phyloP scores from a whole-genome alignment of 2,113 vertebrate species.

The Halcyon malimbica region DNA sequence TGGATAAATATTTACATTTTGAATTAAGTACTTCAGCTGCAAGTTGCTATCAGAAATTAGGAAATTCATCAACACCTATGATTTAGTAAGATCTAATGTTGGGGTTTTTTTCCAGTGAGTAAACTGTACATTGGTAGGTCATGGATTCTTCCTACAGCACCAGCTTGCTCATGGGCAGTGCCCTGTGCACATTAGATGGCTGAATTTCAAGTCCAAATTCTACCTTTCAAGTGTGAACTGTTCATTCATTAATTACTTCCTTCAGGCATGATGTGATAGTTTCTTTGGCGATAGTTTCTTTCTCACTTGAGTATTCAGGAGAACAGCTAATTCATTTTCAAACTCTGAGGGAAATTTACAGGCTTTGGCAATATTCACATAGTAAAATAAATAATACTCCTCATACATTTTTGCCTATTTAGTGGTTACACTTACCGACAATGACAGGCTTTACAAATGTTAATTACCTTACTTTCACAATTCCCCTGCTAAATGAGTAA shows the following conservation, averaged over 20 bases:
- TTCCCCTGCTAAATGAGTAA: not conserved
- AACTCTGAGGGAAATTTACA: not conserved
- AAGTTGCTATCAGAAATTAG: not conserved
- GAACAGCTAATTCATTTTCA: conserved; percentile 17
- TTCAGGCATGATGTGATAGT: not conserved
- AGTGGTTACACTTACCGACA: not conserved
- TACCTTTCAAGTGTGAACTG: not conserved
- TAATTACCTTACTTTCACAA: not conserved
- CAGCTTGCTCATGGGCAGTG: not conserved
- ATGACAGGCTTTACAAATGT: not conserved
- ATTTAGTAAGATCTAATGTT: not conserved
- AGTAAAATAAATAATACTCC: conserved; percentile 19
- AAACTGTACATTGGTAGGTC: not conserved
- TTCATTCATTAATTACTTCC: not conserved
- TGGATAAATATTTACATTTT: not conserved
- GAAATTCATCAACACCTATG: not conserved
- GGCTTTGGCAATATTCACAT: not conserved
- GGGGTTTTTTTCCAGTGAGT: too few relatives aligned
- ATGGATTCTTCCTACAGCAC: not conserved
- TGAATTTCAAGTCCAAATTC: not conserved
- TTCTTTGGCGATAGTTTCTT: not conserved
- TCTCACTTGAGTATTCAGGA: not conserved
- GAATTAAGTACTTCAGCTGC: not conserved
- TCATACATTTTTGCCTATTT: conserved; percentile 18
- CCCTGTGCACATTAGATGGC: not conserved